Evolutionary conservation across 2,113 vertebrate genomes (phyloP).

Genomic region (Geothlypis trichas): DNA sequence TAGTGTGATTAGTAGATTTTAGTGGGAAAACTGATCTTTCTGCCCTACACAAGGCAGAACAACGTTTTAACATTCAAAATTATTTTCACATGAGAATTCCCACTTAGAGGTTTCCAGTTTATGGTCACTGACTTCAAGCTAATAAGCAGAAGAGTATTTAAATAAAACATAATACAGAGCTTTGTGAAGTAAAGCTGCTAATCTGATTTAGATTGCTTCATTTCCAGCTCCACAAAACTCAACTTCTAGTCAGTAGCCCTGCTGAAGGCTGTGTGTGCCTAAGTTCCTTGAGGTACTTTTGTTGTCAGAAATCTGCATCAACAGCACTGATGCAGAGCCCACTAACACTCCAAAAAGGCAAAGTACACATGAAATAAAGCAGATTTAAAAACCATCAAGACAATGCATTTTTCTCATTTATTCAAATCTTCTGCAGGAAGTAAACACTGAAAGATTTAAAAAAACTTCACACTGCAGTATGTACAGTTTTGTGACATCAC

Average conservation of each 20-base stretch:
- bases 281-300: background rate
- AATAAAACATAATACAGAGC: background rate
- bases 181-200: background rate
- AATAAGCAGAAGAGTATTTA: background rate
- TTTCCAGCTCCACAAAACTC: background rate
- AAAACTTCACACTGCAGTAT: constrained; percentile 84
- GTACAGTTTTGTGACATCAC: constrained; percentile 81
- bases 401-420: constrained; percentile 82
- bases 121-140: background rate
- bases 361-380: constrained; percentile 50
- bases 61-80: background rate
- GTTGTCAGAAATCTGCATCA: background rate
- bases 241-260: background rate
- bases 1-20: background rate
- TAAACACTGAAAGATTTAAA: constrained; percentile 85
- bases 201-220: background rate
- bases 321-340: background rate
- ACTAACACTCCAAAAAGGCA: background rate
- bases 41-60: background rate
- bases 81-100: background rate
- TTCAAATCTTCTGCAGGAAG: constrained; percentile 86
- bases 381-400: constrained; percentile 70
- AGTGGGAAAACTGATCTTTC: background rate
- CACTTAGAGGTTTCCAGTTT: background rate
- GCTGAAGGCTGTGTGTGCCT: background rate